Evolutionary conservation across 92 coral and sea anemone species (phyloP).

Genomic region (Metridium senile): DNA sequence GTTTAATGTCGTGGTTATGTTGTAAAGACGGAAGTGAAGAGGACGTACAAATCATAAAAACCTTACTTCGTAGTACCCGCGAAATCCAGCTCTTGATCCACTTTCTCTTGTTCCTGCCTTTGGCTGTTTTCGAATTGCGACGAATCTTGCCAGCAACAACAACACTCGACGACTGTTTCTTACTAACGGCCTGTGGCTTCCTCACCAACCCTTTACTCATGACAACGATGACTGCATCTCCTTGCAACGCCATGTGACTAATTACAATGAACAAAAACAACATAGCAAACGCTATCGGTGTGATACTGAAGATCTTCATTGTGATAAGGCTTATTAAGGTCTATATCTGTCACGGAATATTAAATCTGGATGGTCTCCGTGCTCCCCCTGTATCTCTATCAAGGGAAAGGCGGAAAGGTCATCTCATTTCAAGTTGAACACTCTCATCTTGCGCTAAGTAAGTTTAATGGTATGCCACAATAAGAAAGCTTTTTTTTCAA

Average conservation of each 20-base stretch:
- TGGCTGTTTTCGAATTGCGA: constrained; percentile 4
- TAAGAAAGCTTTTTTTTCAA: too few relatives aligned
- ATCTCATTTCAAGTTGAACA: constrained; percentile 1
- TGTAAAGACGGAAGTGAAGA: not conserved
- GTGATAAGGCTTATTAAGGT: constrained; percentile 24
- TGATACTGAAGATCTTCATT: constrained; percentile 31
- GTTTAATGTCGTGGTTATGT: too few relatives aligned
- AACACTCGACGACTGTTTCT: constrained; percentile 8
- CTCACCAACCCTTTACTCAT: constrained; percentile 28
- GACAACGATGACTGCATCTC: constrained; percentile 27
- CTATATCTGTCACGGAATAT: constrained; percentile 24
- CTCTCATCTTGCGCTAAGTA: constrained; percentile 6
- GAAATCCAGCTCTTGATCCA: constrained; percentile 45
- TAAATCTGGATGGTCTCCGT: not conserved
- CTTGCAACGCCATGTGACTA: constrained; percentile 7
- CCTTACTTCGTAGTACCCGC: constrained; percentile 47
- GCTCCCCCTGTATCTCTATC: constrained; percentile 32
- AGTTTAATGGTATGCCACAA: not conserved
- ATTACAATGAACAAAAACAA: constrained; percentile 22
- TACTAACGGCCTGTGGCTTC: constrained; percentile 25
- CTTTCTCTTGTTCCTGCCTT: not conserved
- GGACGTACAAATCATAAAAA: constrained; percentile 26
- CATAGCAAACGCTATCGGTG: constrained; percentile 12
- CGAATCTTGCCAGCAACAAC: constrained; percentile 8
- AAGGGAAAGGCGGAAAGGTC: constrained; percentile 25